A percentile compares a stretch with the other conserved stretches of the same genome.
phyloP scores from a whole-genome alignment of 92 coral and sea anemone genomes.

The Paramuricea clavata region DNA sequence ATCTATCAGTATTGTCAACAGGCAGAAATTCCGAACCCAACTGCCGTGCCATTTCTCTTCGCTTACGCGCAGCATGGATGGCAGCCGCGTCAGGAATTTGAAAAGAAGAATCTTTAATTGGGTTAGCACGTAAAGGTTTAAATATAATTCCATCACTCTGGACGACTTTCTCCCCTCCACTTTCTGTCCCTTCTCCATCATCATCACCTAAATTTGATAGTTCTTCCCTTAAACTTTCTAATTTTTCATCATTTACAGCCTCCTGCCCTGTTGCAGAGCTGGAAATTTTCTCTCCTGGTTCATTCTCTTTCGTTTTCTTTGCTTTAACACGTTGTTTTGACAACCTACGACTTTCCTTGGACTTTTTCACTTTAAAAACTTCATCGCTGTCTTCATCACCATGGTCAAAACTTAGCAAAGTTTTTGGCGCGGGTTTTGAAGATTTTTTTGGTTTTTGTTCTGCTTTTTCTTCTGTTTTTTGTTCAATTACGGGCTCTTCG shows the following conservation, averaged over 20 bases:
- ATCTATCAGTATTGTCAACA: slow-evolving; percentile 82
- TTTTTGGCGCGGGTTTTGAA: slow-evolving; percentile 72
- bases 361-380: slow-evolving; percentile 91
- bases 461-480: slow-evolving; percentile 45
- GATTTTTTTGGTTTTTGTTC: slow-evolving; percentile 66
- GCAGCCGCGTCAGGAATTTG: slow-evolving; percentile 98
- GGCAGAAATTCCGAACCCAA: slow-evolving; percentile 86
- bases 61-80: slow-evolving; percentile 94
- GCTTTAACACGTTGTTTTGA: slow-evolving; percentile 81
- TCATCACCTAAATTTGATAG: slow-evolving; percentile 80
- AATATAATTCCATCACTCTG: slow-evolving; percentile 51
- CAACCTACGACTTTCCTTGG: slow-evolving; percentile 95
- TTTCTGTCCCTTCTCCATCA: slow-evolving; percentile 60
- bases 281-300: slow-evolving; percentile 12
- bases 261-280: neutral
- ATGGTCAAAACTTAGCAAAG: slow-evolving; percentile 89
- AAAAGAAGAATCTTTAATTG: slow-evolving; percentile 38
- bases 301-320: slow-evolving; percentile 73
- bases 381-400: slow-evolving; percentile 72
- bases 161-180: slow-evolving; percentile 34
- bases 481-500: neutral
- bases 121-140: slow-evolving; percentile 8
- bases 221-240: slow-evolving; percentile 92
- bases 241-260: slow-evolving; percentile 64
- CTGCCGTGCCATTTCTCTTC: slow-evolving; percentile 95